Evolutionary conservation across 2,113 vertebrate genomes (phyloP), one percentile per base, ranked within the genome.

Genomic region (Murina feae): DNA sequence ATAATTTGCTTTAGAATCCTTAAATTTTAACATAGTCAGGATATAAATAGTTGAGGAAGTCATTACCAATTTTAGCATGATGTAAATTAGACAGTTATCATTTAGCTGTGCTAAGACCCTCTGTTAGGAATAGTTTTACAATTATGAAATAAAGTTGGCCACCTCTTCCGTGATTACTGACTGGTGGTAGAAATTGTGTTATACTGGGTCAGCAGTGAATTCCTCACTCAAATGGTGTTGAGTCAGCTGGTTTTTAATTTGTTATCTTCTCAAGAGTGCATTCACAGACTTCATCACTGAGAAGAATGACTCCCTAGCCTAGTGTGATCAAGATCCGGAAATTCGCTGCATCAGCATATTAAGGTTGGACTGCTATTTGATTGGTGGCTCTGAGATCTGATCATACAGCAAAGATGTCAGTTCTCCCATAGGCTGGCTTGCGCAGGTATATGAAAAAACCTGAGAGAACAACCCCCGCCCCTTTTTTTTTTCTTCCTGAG

Each of bases 241-340:
- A 98, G 97, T 98, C 98, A 98, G 98, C 98, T 97, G 95, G 97
- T 98, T 98, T 98, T 98, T 98, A 98, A 98, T 98, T 98, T 98
- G 98, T 98, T 98, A 96, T 98, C 98, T 98, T 97, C 98, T 98
- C 98, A 97, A 98, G 98, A 98, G 98, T 98, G 97, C 97, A 97
- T 98, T 98, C 97, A 97, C 96, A 44, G 96, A 96, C 98, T 98
- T 98, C 98, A 98, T 98, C 98, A 97, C 97, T 96, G 98, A 98
- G 96, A 98, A 97, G 97, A 98, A 98, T 98, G 97, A 95, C 97
- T 98, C 98, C 98, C 98, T 90, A 97, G 98, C 97, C 98, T 98
- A 89, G 97, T 95, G 97, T 96, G 98, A 98, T 97, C 98, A 98
- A 96, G 98, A 98, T 93, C 98, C 86, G 96, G 97, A 98, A 98